Base-by-base conservation (phyloP, 1,140 invertebrate genomes). In the Anastrepha ludens region DNA sequence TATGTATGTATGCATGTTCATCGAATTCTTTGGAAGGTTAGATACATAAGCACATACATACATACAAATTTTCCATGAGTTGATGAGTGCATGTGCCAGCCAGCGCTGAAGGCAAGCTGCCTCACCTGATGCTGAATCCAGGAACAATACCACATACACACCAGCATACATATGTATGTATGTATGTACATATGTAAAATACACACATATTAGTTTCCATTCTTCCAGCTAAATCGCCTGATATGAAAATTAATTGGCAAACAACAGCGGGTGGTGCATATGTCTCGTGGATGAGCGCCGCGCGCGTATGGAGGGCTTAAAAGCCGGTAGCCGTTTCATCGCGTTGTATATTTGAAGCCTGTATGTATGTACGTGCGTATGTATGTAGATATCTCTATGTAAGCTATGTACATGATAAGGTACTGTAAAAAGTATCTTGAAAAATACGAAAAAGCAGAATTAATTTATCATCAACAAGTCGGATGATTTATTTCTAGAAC, bases 401-500 rank as follows among this genome's bases (percentile, higher is more conserved):
- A 55, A 55, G 6, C 50, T 55, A n/a, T n/a, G n/a, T n/a, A 55
- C 29, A 0, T 70, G 29, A 70, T 70, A 50, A 50, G n/a, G 15
- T 20, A 50, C 8, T 20, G 20, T 8, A 55, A 29, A 67, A 7
- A 50, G 9, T 13, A 55, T 0, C 74, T 55, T 55, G 8, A 29
- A 55, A 55, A 17, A 81, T 81, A 81, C 44, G 29, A 29, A 29
- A 29, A 29, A 29, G 29, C 29, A 29, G 6, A 81, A 29, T 6
- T 15, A 20, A 81, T 55, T 81, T n/a, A 55, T 50, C 47, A 20
- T 50, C 47, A 20, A 55, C 3, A 81, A 50, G 44, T 4, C 74
- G 6, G 17, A n/a, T 81, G 74, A 81, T 81, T 81, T 81, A 81
- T 81, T 81, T 81, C 74, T 81, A 81, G 74, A 81, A 81, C n/a